Percentiles rank a stretch among this genome's conserved stretches.
Evolutionary conservation across 1,140 invertebrate genomes (phyloP).

Genomic region (Drosophila chauvacae): DNA sequence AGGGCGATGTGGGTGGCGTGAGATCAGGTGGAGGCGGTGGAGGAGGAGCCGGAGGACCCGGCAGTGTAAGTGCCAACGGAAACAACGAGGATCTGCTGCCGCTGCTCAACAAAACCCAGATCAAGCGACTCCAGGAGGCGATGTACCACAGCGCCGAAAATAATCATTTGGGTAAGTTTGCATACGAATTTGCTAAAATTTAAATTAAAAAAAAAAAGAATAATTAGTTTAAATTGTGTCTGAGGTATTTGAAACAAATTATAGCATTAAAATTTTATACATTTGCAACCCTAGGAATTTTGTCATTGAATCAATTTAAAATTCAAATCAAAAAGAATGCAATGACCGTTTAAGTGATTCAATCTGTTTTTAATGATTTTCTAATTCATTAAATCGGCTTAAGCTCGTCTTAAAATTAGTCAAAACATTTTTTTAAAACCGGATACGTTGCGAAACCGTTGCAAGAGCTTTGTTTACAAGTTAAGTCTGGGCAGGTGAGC

Average conservation of each 20-base stretch:
- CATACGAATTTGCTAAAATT: not conserved
- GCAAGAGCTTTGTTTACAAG: constrained; percentile 30
- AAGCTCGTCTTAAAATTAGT: constrained; percentile 13
- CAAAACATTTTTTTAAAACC: constrained; percentile 17
- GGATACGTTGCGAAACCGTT: constrained; percentile 8
- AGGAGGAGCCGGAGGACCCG: constrained; percentile 20
- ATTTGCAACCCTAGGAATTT: not conserved
- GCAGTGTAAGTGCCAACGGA: constrained; percentile 20
- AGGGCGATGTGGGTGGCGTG: constrained; percentile 86
- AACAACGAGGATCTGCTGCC: constrained; percentile 79
- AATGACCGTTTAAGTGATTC: constrained; percentile 33
- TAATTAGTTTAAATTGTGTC: not conserved
- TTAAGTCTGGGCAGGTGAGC: not conserved
- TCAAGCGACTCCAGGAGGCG: constrained; percentile 93
- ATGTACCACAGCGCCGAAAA: constrained; percentile 97
- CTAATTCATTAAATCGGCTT: constrained; percentile 11
- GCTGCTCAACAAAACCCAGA: constrained; percentile 91
- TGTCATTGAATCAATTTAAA: not conserved
- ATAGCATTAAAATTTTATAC: not conserved
- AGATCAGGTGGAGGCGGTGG: constrained; percentile 10
- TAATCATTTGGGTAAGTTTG: constrained; percentile 91
- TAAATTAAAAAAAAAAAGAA: not conserved
- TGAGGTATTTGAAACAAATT: not conserved
- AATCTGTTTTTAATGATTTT: constrained; percentile 16
- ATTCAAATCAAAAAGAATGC: constrained; percentile 1